Evolutionary conservation across 1,140 invertebrate genomes (phyloP).

Genomic region (Listronotus bonariensis): DNA sequence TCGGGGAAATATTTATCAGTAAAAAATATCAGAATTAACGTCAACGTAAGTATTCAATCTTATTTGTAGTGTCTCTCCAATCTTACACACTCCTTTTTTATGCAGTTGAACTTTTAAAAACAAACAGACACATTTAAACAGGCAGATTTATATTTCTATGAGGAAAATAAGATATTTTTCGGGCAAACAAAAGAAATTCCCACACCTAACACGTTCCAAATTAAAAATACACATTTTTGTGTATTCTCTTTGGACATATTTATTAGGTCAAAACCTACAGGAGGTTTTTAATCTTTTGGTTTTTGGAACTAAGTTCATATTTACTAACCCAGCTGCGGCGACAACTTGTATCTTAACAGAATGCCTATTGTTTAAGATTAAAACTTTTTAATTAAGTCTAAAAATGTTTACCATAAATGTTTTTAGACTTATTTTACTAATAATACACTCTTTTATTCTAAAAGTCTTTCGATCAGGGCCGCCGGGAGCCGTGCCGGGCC

Average conservation of each 20-base stretch:
- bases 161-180: constrained; percentile 18
- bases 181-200: constrained; percentile 21
- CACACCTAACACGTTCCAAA: neutral
- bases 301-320: neutral
- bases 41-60: constrained; percentile 1
- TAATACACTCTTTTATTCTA: too few relatives aligned
- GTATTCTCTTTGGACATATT: constrained; percentile 14
- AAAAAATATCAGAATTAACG: neutral
- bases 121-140: constrained; percentile 9
- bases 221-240: constrained; percentile 5
- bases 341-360: too few relatives aligned
- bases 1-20: too few relatives aligned
- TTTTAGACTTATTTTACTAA: too few relatives aligned
- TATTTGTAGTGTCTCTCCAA: neutral
- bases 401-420: too few relatives aligned
- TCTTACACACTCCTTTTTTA: constrained; percentile 11
- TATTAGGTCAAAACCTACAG: constrained; percentile 3
- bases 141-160: constrained; percentile 13
- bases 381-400: too few relatives aligned
- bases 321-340: neutral
- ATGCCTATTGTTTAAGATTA: too few relatives aligned
- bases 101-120: constrained; percentile 13
- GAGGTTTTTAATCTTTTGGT: neutral
- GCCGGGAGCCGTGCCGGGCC: too few relatives aligned
- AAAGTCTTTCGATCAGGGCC: too few relatives aligned